These are phyloP conservation scores for Lumbricus terrestris DNA, from an alignment of 2,888 invertebrate genomes.

Conservation along the genomic window DNA sequence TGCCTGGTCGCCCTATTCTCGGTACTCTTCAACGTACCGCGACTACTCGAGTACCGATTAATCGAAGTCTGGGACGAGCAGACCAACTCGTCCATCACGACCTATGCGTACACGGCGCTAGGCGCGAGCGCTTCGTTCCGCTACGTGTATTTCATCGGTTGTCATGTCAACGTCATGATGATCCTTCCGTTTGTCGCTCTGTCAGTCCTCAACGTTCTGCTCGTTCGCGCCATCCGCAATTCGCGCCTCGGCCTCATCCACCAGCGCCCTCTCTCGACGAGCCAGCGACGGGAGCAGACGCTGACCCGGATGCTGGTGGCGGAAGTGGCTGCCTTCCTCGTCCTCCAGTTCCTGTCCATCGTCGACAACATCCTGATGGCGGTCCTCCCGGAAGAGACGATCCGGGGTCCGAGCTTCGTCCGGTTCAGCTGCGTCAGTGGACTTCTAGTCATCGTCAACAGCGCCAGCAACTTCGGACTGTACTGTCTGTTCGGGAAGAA, in stretches of 20 bases:
- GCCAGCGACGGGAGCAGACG: constrained; percentile 75
- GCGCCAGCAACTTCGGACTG: constrained; percentile 53
- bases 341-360: constrained; percentile 65
- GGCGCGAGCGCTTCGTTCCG: constrained; percentile 47
- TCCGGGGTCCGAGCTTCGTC: constrained; percentile 38
- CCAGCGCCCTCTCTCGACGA: constrained; percentile 28
- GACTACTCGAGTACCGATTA: constrained; percentile 61
- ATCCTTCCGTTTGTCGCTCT: constrained; percentile 52
- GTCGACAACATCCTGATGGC: constrained; percentile 54
- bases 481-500: constrained; percentile 54
- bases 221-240: constrained; percentile 50
- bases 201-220: constrained; percentile 50
- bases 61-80: constrained; percentile 23
- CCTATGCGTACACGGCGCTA: constrained; percentile 44
- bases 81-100: constrained; percentile 41
- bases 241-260: constrained; percentile 42
- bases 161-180: constrained; percentile 54
- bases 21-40: constrained; percentile 80
- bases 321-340: constrained; percentile 90
- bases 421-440: constrained; percentile 48
- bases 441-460: constrained; percentile 51
- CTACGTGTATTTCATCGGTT: constrained; percentile 53
- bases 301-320: constrained; percentile 91
- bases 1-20: constrained; percentile 78
- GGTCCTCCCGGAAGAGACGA: constrained; percentile 39